Evolutionary conservation across 2,888 invertebrate genomes (phyloP), one percentile per base, ranked within the genome.

Genomic region (Drosophila mulleri): DNA sequence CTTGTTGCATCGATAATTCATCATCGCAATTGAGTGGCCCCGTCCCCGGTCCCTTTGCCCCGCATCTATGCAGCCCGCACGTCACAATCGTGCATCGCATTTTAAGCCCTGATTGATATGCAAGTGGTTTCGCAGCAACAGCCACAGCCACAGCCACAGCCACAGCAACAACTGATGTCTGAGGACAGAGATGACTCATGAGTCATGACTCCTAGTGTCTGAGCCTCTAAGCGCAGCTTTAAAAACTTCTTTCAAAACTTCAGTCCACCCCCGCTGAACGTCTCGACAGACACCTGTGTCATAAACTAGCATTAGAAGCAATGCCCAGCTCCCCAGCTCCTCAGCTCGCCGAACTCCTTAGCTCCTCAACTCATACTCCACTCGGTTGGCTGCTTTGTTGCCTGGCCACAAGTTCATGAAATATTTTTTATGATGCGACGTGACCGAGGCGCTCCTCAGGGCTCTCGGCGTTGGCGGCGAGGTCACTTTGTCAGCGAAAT

Each of bases 371-470:
- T 54, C 52, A 54, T 57, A 16, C 52, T 20, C 5, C 37, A 23
- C 53, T 20, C 54, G 18, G 42, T 48, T 59, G 32, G 47, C 42
- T 56, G 45, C 35, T 41, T 29, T 57, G 23, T 18, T 50, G 56
- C 39, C 26, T 59, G 50, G 44, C 66, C 62, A 20, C 66, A 67
- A 67, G 75, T 65, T 68, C 67, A 68, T 69, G 64, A 74, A 64
- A 68, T 75, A 73, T 75, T 72, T 80, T 82, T 86, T 86, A 86
- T 80, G 80, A 57, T 56, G 68, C 71, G 67, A 83, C 87, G 89
- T 86, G 83, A 83, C 75, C 66, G 48, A 47, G 47, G 48, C 42
- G 47, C 50, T 44, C 26, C 42, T 44, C 45, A 26, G 52, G 52
- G n/a, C 44, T 47, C 18, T 47, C 45, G 18, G 26, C 48, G 39